phyloP scores from a whole-genome alignment of 1,140 invertebrate species.

The Pseudoatta argentina region DNA sequence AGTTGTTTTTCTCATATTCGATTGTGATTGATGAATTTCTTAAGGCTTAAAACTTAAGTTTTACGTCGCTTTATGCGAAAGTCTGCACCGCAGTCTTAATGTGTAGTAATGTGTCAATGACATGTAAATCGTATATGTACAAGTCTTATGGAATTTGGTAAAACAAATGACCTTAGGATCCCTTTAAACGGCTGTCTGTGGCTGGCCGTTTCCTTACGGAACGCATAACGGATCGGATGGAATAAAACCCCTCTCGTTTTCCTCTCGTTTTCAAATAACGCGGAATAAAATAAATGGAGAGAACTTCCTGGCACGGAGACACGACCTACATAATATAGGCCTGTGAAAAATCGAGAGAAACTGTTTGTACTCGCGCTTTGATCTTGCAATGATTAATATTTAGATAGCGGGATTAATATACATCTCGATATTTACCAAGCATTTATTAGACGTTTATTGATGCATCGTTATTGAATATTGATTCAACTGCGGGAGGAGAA shows the following conservation, averaged over 20 bases:
- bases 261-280: background rate
- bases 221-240: background rate
- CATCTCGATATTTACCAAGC: background rate
- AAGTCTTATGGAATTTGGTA: no score
- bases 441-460: conserved; percentile 24
- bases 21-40: no score
- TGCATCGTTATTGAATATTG: conserved; percentile 38
- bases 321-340: background rate
- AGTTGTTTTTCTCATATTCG: no score
- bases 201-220: background rate
- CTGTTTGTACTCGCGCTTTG: background rate
- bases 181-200: background rate
- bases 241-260: conserved; percentile 3
- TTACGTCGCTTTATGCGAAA: no score
- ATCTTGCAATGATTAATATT: conserved; percentile 21
- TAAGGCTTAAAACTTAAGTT: no score
- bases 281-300: background rate
- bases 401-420: conserved; percentile 36
- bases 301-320: background rate
- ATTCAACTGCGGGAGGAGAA: background rate
- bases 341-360: conserved; percentile 11
- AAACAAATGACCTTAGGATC: no score
- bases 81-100: no score
- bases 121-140: no score
- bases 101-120: no score